A percentile compares a stretch with the other conserved stretches of the same genome.
Conservation (phyloP, 2,113 vertebrate species). For the Trematocara stigmaticum region DNA sequence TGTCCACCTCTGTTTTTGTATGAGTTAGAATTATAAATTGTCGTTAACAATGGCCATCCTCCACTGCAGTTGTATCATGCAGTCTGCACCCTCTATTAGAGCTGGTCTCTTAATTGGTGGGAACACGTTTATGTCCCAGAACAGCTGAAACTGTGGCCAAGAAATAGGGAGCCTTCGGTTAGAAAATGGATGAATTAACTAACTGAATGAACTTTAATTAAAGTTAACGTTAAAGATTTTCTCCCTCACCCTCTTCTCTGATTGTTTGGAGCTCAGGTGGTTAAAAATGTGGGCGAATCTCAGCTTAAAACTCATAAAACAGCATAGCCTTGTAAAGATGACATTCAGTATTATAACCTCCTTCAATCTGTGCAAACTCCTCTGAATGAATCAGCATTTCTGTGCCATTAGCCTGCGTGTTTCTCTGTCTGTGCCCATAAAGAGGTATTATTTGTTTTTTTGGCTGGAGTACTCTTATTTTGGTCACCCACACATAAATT, state of each 20-base stretch:
- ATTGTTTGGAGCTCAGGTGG: background rate
- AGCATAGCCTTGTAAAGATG: background rate
- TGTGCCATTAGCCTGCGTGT: background rate
- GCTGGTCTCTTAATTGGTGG: background rate
- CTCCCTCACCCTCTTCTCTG: background rate
- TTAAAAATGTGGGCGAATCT: background rate
- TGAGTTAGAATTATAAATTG: background rate
- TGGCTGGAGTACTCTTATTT: background rate
- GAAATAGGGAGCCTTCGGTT: accelerated
- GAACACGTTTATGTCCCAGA: background rate
- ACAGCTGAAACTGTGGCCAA: background rate
- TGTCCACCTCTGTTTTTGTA: background rate
- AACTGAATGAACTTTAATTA: background rate
- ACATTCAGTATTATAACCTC: background rate
- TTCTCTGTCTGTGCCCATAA: background rate
- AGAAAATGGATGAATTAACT: background rate
- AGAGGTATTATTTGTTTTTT: background rate
- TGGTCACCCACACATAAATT: background rate
- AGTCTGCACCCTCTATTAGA: background rate
- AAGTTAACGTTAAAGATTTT: background rate
- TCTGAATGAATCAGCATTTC: background rate
- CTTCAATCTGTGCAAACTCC: background rate
- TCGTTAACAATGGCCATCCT: background rate
- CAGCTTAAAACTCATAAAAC: background rate
- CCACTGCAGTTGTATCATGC: background rate